These are phyloP conservation scores for Actenoides lindsayi DNA, from an alignment of 2,113 vertebrate genomes.

Conservation along the genomic window DNA sequence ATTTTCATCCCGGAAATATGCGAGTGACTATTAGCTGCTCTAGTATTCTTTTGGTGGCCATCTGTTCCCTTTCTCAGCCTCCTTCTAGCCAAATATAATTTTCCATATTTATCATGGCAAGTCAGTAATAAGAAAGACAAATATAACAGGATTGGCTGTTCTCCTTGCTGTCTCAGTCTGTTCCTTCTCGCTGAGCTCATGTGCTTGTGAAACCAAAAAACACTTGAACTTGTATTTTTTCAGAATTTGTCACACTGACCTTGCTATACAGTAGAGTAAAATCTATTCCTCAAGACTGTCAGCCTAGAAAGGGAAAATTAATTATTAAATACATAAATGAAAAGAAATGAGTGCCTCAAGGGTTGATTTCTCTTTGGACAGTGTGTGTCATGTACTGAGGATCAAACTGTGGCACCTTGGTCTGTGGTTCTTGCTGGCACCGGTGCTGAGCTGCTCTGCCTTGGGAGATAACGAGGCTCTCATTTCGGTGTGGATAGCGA, in stretches of 20 bases:
- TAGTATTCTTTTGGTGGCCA: slow-evolving; percentile 67
- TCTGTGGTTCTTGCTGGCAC: not conserved
- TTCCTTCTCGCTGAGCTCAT: slow-evolving; percentile 58
- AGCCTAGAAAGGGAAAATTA: not conserved
- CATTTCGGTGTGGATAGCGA: not conserved
- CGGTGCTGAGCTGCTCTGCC: not conserved
- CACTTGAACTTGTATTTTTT: slow-evolving; percentile 22
- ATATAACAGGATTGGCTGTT: slow-evolving; percentile 64
- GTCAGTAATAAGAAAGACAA: slow-evolving; percentile 66
- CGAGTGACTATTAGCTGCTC: slow-evolving; percentile 58
- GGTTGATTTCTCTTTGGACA: not conserved
- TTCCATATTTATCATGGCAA: slow-evolving; percentile 68
- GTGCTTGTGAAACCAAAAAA: slow-evolving; percentile 44
- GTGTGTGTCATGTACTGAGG: not conserved
- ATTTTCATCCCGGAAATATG: slow-evolving; percentile 49
- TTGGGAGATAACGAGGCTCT: not conserved
- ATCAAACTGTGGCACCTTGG: not conserved
- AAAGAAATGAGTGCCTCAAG: not conserved
- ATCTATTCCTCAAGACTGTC: not conserved
- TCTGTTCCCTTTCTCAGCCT: slow-evolving; percentile 65
- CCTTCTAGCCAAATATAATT: slow-evolving; percentile 68
- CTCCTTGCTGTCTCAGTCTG: slow-evolving; percentile 50
- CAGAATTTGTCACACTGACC: not conserved
- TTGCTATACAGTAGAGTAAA: slow-evolving; percentile 1
- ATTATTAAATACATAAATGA: slow-evolving; percentile 1